Base-by-base conservation (phyloP, 2,888 invertebrate species). In the Microplitis deprimator region DNA sequence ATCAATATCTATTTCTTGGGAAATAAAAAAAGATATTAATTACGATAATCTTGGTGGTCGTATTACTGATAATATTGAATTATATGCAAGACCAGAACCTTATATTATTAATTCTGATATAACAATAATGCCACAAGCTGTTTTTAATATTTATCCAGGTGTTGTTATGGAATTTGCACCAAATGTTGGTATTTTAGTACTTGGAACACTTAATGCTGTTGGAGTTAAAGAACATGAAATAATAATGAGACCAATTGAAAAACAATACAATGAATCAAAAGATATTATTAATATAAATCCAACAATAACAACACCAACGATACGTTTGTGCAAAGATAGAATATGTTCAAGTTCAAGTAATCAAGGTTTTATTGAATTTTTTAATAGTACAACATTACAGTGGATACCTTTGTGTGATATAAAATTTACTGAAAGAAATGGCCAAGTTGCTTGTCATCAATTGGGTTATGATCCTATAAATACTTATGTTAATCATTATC, bases 361-460 rank as follows among this genome's bases (percentile, higher is more conserved):
- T 77, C 92, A 93, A 84, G 89, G 89, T 5, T 99, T 98, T 86
- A 89, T 99, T 78, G 98, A 99, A 91, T 96, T 97, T 87, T 99
- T 96, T 88, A 99, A 99, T 86, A 93, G 93, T 82, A 99, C 99
- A 1, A 98, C 98, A 0, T 91, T 97, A 17, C 98, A 98, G 87
- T 98, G 98, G 97, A 96, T 98, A 59, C 97, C 99, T 0, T 94
- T 98, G 91, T 99, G 99, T 90, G 99, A 99, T 89, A 93, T 93
- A 67, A 93, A 97, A 78, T 99, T 99, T 89, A 98, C 98, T 0
- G 97, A 98, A 88, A 93, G 98, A 84, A 99, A 98, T 88, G 98
- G 98, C 5, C 96, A 98, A 91, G 98, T 99, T 0, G 97, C 98
- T 0, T 99, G 99, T 87, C 92, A 97, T 29, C 97, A 98, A 88